Evolutionary conservation across 2,113 vertebrate genomes (phyloP).

Genomic region (Nyctibius bracteatus): DNA sequence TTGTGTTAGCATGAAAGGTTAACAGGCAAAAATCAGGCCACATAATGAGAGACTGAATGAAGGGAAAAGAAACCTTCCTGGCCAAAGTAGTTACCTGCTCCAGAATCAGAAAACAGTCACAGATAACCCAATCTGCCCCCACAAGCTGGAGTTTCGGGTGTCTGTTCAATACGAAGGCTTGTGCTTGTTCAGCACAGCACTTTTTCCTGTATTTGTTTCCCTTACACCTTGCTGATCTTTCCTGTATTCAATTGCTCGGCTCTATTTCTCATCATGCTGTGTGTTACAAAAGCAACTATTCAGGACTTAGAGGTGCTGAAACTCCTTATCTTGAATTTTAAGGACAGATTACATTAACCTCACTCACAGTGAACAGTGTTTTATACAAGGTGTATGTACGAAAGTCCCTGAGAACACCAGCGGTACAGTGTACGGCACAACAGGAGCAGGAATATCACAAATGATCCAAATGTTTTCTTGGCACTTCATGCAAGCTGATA

Average conservation of each 20-base stretch:
- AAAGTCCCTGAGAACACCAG: fast-evolving
- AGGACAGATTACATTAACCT: background rate
- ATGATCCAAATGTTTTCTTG: background rate
- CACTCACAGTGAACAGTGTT: background rate
- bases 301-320: background rate
- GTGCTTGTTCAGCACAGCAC: constrained; percentile 3
- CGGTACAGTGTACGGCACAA: background rate
- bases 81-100: background rate
- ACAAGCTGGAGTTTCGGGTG: background rate
- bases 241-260: background rate
- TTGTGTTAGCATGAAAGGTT: background rate
- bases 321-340: background rate
- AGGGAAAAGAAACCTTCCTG: background rate
- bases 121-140: background rate
- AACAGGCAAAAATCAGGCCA: background rate
- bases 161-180: background rate
- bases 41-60: background rate
- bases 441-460: background rate
- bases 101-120: background rate
- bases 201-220: constrained; percentile 25
- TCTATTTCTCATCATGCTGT: background rate
- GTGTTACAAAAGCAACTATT: background rate
- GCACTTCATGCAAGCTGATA: background rate
- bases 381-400: background rate
- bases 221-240: constrained; percentile 34